phyloP scores from a whole-genome alignment of 2,888 invertebrate species.

The Platypus cylindrus region DNA sequence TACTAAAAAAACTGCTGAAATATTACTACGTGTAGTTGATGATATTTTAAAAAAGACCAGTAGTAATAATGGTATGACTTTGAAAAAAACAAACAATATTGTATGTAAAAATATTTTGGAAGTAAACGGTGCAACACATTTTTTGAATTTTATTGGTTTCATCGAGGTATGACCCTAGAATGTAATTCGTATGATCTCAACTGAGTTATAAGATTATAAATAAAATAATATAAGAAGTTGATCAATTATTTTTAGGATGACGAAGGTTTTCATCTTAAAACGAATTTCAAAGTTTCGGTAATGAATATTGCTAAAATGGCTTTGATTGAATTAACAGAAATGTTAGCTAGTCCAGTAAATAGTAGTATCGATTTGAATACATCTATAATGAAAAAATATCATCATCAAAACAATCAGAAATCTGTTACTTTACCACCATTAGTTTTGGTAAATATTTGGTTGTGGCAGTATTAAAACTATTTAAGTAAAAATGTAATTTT shows the following conservation, averaged over 20 bases:
- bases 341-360: no score
- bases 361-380: no score
- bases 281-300: slow-evolving; percentile 10
- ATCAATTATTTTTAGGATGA: slow-evolving; percentile 17
- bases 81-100: slow-evolving; percentile 25
- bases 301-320: slow-evolving; percentile 15
- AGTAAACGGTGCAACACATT: slow-evolving; percentile 24
- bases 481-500: slow-evolving; percentile 1
- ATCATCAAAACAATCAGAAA: slow-evolving; percentile 6
- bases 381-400: no score
- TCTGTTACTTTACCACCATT: slow-evolving; percentile 8
- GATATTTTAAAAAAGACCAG: slow-evolving; percentile 26
- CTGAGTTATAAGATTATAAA: no score
- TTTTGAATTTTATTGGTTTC: slow-evolving; percentile 29
- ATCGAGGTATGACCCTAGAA: slow-evolving; percentile 28
- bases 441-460: slow-evolving; percentile 11
- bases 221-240: neutral
- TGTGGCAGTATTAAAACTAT: no score
- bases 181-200: no score
- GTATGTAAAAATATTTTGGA: slow-evolving; percentile 23
- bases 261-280: slow-evolving; percentile 16
- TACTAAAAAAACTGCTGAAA: slow-evolving; percentile 17
- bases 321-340: no score
- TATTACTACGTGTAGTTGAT: slow-evolving; percentile 27
- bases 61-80: slow-evolving; percentile 23